A percentile compares a stretch with the other conserved stretches of the same genome.
Evolutionary conservation across 2,888 invertebrate genomes (phyloP).

Genomic region (Xestia c-nigrum): DNA sequence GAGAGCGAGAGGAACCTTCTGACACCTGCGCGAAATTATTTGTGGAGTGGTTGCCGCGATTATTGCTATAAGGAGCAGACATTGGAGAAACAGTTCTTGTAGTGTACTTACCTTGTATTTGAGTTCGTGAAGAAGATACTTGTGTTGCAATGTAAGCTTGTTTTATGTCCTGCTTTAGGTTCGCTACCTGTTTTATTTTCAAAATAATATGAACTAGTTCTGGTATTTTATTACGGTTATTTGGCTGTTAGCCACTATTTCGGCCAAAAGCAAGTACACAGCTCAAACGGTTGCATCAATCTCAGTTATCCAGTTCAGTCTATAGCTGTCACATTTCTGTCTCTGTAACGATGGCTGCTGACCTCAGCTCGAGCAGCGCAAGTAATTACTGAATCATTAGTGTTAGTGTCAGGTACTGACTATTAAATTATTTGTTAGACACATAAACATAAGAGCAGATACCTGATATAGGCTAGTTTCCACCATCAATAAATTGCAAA

Average conservation of each 20-base stretch:
- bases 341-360: neutral
- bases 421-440: no score
- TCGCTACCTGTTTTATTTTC: neutral
- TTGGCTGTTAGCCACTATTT: neutral
- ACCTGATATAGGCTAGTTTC: no score
- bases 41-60: conserved; percentile 23
- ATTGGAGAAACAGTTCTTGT: neutral
- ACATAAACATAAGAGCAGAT: no score
- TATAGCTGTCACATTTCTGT: conserved; percentile 2
- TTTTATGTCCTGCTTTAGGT: neutral
- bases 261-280: neutral
- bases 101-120: neutral
- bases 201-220: neutral
- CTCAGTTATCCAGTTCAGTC: neutral
- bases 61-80: neutral
- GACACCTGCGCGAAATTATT: conserved; percentile 15
- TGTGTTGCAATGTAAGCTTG: neutral
- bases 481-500: no score
- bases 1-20: neutral
- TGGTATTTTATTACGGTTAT: neutral
- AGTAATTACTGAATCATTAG: conserved; percentile 8
- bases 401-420: neutral
- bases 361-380: neutral
- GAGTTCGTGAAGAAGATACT: neutral
- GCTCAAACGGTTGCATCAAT: neutral